phyloP scores from a whole-genome alignment of 53 echinoderm and acorn worm species.

The Luidia sarsii region DNA sequence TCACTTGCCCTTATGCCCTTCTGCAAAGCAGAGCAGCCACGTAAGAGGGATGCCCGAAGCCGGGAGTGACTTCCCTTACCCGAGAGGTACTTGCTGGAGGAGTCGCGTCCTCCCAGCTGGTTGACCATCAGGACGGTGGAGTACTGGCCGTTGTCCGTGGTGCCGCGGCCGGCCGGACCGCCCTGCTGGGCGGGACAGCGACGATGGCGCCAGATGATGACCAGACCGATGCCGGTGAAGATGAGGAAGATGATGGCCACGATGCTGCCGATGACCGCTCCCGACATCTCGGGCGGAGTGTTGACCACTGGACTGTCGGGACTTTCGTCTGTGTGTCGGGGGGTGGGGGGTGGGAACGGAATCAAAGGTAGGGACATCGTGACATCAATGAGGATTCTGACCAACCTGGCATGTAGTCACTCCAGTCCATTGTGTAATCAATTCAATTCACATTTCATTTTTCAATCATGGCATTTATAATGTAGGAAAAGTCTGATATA shows the following conservation, averaged over 20 bases:
- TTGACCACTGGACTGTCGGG: background rate
- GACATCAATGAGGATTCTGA: too few species aligned
- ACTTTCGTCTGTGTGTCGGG: background rate
- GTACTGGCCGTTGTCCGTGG: constrained; percentile 61
- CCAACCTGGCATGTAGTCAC: too few species aligned
- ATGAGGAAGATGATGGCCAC: constrained; percentile 71
- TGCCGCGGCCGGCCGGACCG: constrained; percentile 29
- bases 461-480: too few species aligned
- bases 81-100: constrained; percentile 85
- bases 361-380: too few species aligned
- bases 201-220: constrained; percentile 73
- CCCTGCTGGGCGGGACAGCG: constrained; percentile 60
- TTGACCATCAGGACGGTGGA: constrained; percentile 86
- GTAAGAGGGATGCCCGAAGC: background rate
- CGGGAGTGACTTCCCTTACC: constrained; percentile 27
- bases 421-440: too few species aligned
- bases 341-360: too few species aligned
- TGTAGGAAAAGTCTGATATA: too few species aligned
- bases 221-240: constrained; percentile 66
- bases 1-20: too few species aligned
- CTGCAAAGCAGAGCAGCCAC: background rate
- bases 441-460: too few species aligned
- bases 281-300: constrained; percentile 53
- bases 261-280: constrained; percentile 79
- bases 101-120: constrained; percentile 80